A percentile compares a stretch with the other conserved stretches of the same genome.
phyloP scores from a whole-genome alignment of 2,888 invertebrate species.

The Dromius quadrimaculatus region DNA sequence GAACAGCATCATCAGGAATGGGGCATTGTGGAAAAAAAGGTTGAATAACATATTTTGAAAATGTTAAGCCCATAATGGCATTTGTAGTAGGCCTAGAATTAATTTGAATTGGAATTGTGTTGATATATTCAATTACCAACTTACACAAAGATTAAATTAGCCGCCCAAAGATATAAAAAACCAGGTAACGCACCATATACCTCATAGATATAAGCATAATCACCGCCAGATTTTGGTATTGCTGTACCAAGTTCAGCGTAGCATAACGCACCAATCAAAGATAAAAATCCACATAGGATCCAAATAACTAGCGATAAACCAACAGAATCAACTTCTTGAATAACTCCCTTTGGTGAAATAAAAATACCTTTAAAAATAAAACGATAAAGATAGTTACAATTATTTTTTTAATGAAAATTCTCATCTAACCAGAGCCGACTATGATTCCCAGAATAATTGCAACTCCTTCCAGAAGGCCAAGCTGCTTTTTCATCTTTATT shows the following conservation, averaged over 20 bases:
- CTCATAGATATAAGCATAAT: conserved; percentile 95
- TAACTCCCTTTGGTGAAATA: conserved; percentile 94
- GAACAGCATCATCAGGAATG: conserved; percentile 77
- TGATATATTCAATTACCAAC: conserved; percentile 65
- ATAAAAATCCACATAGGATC: conserved; percentile 88
- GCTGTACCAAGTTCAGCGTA: conserved; percentile 94
- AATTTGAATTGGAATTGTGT: neutral
- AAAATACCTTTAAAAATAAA: conserved; percentile 81
- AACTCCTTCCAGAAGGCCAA: conserved; percentile 91
- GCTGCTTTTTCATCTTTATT: conserved; percentile 87
- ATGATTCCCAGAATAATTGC: conserved; percentile 95
- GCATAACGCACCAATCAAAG: conserved; percentile 94
- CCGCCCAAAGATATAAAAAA: conserved; percentile 96
- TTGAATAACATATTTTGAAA: conserved; percentile 91
- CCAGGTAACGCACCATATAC: conserved; percentile 93
- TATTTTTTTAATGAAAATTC: conserved; percentile 39
- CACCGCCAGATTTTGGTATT: conserved; percentile 94
- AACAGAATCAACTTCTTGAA: conserved; percentile 89
- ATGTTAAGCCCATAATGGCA: conserved; percentile 95
- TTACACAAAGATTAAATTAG: conserved; percentile 96
- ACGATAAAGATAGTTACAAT: conserved; percentile 19
- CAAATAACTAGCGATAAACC: conserved; percentile 90
- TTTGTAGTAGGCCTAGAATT: conserved; percentile 89
- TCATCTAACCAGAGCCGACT: conserved; percentile 83
- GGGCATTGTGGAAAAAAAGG: conserved; percentile 86